Base-by-base conservation (phyloP, 2,888 invertebrate species). In the Amblyjoppa fuscipennis region DNA sequence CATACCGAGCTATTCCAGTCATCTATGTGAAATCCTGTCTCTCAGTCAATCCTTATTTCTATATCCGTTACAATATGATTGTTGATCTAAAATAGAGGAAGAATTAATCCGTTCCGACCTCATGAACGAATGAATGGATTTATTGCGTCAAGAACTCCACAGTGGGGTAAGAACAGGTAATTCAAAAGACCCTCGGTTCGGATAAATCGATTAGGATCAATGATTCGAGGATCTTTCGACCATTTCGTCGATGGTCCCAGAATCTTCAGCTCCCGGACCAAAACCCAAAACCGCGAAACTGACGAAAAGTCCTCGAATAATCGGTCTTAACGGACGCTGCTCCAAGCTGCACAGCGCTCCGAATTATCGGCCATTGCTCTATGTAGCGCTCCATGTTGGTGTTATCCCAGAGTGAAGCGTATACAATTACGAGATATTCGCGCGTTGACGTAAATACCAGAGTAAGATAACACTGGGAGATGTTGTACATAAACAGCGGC, bases 371-470 rank as follows among this genome's bases (percentile, higher is more conserved):
- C 11, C 41, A 5, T 41, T 41, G 9, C 41, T 41, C 9, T 2
- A 5, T 11, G 9, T 11, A 41, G 5, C 41, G 11, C 1, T 41
- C 11, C 11, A 41, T 41, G 41, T 11, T 9, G 11, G 41, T 41
- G 41, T 41, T 41, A 2, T 41, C 2, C 41, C 41, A 11, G 11
- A 41, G 11, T 41, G 41, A 41, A 41, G 11, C 61, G 45, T 45
- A 74, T 2, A 20, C 64, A 76, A 81, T 84, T 77, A 69, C 53
- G 51, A 31, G n/a, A 34, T 69, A 45, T 75, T 75, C 3, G 16
- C 70, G 41, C 78, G 66, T 75, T 78, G 81, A 78, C 75, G 84
- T 78, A 71, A 85, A 81, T 59, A 79, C 56, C 25, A 20, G 13
- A 25, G 38, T 25, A 71, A 51, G 38, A 66, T 45, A 78, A 74